A percentile compares a stretch with the other conserved stretches of the same genome.
Conservation (phyloP, 2,113 vertebrate genomes). For the Cercocebus atys region DNA sequence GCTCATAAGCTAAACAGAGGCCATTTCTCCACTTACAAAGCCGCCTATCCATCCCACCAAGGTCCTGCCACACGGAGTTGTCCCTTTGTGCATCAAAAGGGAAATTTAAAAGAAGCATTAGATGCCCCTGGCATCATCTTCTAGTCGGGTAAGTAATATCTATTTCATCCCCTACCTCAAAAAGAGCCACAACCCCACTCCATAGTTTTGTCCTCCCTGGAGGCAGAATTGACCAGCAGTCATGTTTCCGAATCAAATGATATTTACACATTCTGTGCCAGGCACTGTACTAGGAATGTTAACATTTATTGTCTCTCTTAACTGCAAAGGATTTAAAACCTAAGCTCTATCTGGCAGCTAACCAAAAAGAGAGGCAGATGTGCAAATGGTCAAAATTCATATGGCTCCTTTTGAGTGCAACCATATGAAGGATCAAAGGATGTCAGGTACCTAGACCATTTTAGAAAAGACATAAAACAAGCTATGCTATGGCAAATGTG, state of each 20-base stretch:
- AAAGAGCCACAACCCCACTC: not conserved
- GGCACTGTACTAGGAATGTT: not conserved
- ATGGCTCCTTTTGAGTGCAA: not conserved
- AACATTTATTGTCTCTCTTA: not conserved
- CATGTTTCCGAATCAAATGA: not conserved
- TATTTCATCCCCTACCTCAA: not conserved
- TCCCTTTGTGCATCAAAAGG: not conserved
- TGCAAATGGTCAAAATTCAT: not conserved
- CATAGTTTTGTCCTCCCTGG: not conserved
- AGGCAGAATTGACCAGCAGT: not conserved
- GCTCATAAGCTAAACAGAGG: slow-evolving; percentile 34
- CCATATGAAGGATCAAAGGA: not conserved
- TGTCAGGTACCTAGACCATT: not conserved
- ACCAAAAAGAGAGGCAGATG: slow-evolving; percentile 6
- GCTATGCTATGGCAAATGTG: not conserved
- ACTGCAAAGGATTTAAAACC: slow-evolving; percentile 12
- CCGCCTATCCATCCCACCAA: not conserved
- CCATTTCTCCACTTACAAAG: not conserved
- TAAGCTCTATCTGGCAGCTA: not conserved
- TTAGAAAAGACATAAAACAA: slow-evolving; percentile 9
- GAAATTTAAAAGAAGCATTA: not conserved
- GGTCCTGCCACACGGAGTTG: not conserved
- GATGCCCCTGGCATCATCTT: not conserved
- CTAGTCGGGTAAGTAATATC: not conserved
- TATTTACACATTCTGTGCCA: not conserved